These are phyloP conservation scores for Lasaia peninsularis DNA, from an alignment of 1,140 invertebrate species.

Conservation along the genomic window DNA sequence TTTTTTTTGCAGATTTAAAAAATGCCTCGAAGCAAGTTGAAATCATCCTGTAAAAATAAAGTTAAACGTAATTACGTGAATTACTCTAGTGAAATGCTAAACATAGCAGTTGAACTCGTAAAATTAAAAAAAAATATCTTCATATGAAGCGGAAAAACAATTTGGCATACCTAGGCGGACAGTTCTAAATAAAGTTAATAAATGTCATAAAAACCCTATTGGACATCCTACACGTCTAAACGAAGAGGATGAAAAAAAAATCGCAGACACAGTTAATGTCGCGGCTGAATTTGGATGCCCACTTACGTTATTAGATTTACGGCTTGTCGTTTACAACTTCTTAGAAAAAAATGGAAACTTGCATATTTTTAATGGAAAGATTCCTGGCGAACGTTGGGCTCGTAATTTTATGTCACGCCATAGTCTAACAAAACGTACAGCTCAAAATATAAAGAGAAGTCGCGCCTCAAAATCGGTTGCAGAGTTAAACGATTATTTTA, in stretches of 20 bases:
- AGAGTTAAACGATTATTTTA: constrained; percentile 16
- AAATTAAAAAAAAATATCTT: constrained; percentile 17
- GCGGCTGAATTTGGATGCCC: no score
- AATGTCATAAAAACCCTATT: constrained; percentile 20
- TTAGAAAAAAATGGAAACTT: no score
- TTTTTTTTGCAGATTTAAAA: no score
- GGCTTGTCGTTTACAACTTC: no score
- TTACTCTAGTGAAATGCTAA: constrained; percentile 27
- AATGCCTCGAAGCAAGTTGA: not conserved
- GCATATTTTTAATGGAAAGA: no score
- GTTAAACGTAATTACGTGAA: not conserved
- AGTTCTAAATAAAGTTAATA: constrained; percentile 28
- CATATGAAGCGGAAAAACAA: constrained; percentile 21
- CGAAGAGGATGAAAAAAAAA: constrained; percentile 22
- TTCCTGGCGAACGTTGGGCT: no score
- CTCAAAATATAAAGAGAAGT: no score
- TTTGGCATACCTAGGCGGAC: constrained; percentile 29
- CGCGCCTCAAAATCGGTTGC: no score
- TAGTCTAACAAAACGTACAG: no score
- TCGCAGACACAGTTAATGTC: constrained; percentile 2
- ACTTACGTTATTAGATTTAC: no score
- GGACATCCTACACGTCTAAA: constrained; percentile 19
- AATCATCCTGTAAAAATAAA: not conserved
- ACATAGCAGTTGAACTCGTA: constrained; percentile 21
- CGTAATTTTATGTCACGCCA: no score